Base-by-base conservation (phyloP, 2,113 vertebrate genomes). In the Takifugu flavidus region DNA sequence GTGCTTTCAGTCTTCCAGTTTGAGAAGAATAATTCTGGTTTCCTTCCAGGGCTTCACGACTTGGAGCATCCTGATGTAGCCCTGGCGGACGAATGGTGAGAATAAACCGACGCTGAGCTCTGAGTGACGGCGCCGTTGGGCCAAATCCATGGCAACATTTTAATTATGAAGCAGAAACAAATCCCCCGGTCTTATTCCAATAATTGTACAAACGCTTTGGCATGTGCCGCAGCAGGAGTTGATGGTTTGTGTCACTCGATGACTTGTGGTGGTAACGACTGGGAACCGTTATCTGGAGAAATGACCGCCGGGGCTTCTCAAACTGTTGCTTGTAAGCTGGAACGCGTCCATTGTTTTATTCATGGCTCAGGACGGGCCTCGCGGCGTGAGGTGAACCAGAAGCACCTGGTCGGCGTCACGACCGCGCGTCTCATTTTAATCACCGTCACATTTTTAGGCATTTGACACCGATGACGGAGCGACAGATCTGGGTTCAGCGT, bases 41-140 rank as follows among this genome's bases (percentile, higher is more conserved):
- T 53, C 81, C 39, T 91, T 69, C 50, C 73, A 98, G 97, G 97
- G 52, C 92, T 99, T 42, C 96, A 98, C 87, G 97, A 99, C 89
- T 91, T 99, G 92, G 97, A 98, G 72, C 97, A 99, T 83, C 97
- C 95, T n/a, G 96, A 98, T 79, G 96, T 99, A 59, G 93, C 92
- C 31, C 88, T 99, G 86, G 96, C 96, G 80, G 94, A 98, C 0
- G 97, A 98, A 90, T 99, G 97, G 96, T 98, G 91, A 90, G 90
- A 82, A 13, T 62, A 78, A 59, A 62, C 63, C 7, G 39, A 67
- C 67, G 57, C 64, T 60, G 42, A 10, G 34, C 11, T 10, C 34
- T 39, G 34, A 39, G 34, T 39, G 34, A n/a, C 45, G 13, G 45
- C 45, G 13, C 4, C 45, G 13, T n/a, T 47, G 45, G 13, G 4